phyloP scores from a whole-genome alignment of 2,113 vertebrate genomes.

The Hippoglossus stenolepis region DNA sequence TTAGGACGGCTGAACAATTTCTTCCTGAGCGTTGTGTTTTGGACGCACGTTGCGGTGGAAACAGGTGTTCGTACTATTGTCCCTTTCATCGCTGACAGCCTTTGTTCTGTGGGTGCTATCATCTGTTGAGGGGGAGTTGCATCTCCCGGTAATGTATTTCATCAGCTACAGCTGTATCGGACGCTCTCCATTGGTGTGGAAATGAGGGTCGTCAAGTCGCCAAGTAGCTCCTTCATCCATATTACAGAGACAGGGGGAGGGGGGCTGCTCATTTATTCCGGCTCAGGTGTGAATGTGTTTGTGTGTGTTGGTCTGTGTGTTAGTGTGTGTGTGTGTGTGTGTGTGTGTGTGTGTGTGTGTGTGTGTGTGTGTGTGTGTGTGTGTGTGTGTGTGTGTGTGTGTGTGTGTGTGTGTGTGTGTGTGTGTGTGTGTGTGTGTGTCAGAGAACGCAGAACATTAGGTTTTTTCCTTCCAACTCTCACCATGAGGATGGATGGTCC shows the following conservation, averaged over 20 bases:
- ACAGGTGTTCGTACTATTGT: conserved; percentile 54
- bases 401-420: conserved; percentile 8
- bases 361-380: conserved; percentile 15
- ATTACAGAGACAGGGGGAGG: conserved; percentile 51
- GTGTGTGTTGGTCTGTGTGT: conserved; percentile 8
- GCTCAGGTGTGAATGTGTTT: conserved; percentile 53
- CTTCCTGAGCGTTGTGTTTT: not conserved
- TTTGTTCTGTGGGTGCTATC: conserved; percentile 65
- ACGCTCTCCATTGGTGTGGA: conserved; percentile 66
- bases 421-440: conserved; percentile 13
- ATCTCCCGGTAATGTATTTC: conserved; percentile 58
- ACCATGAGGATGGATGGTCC: conserved; percentile 57
- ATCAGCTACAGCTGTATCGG: conserved; percentile 72
- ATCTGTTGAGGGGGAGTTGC: conserved; percentile 62
- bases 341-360: conserved; percentile 9
- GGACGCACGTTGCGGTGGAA: conserved; percentile 17
- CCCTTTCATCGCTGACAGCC: conserved; percentile 62
- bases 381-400: conserved; percentile 5
- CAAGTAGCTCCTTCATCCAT: conserved; percentile 69
- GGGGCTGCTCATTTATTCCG: conserved; percentile 49
- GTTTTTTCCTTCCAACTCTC: conserved; percentile 18
- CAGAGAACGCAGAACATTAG: conserved; percentile 16
- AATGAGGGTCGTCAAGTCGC: conserved; percentile 68
- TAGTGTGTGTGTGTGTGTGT: conserved; percentile 1
- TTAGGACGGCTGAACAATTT: not conserved